Conservation (phyloP, 2,113 vertebrate genomes). For the Perca schrenkii region DNA sequence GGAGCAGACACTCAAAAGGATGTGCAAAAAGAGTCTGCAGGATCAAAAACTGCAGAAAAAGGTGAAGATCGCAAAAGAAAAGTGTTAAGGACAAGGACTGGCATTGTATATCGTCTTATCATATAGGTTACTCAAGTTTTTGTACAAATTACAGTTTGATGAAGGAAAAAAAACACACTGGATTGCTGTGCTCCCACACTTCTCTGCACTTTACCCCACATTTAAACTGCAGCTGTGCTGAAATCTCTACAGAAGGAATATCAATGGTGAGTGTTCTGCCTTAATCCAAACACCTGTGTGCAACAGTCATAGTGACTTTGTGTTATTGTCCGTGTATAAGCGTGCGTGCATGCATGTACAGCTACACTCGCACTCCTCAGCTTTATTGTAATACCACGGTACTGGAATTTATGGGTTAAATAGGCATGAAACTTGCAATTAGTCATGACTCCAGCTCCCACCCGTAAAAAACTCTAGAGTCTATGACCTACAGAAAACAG, state of each 20-base stretch:
- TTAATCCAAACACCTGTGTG: constrained; percentile 48
- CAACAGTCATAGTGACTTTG: neutral
- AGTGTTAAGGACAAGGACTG: neutral
- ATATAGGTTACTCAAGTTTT: neutral
- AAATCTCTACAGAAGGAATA: neutral
- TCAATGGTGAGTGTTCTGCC: constrained; percentile 56
- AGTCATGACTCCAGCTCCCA: constrained; percentile 10
- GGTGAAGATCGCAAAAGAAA: constrained; percentile 21
- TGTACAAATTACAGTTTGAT: constrained; percentile 7
- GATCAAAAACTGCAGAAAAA: constrained; percentile 12
- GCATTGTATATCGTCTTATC: neutral
- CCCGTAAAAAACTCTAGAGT: neutral
- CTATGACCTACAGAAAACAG: neutral
- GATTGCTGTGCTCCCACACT: neutral
- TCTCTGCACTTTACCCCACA: neutral
- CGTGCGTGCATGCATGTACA: neutral
- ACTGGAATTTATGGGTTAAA: constrained; percentile 5
- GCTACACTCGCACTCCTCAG: neutral
- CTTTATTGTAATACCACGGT: neutral
- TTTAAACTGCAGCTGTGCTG: constrained; percentile 33
- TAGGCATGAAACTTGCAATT: neutral
- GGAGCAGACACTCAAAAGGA: neutral
- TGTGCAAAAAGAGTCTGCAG: neutral
- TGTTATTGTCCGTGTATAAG: neutral
- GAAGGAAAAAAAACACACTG: neutral